phyloP scores from a whole-genome alignment of 1,140 invertebrate genomes.

The Bombus vancouverensis region DNA sequence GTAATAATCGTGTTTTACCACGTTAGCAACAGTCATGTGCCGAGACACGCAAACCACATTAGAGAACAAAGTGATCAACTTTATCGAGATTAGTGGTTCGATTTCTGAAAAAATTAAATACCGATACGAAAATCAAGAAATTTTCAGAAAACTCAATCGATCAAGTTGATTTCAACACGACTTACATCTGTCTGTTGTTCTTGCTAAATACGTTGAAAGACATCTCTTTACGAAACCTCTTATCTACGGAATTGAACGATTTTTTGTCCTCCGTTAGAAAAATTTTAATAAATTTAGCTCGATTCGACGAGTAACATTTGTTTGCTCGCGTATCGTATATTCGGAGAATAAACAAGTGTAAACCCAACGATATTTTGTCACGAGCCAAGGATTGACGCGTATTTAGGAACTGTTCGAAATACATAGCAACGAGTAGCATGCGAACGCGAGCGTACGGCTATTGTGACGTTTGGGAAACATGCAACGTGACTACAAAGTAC shows the following conservation, averaged over 20 bases:
- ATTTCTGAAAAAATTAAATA: too few species aligned
- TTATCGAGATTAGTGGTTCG: too few species aligned
- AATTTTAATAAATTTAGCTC: neutral
- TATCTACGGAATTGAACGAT: neutral
- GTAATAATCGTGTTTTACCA: too few species aligned
- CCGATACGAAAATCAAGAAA: too few species aligned
- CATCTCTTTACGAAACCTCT: neutral
- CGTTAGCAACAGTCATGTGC: too few species aligned
- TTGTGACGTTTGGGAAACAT: conserved; percentile 45
- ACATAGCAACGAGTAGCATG: neutral
- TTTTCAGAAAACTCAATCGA: too few species aligned
- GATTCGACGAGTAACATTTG: neutral
- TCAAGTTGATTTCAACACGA: too few species aligned
- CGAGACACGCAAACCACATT: too few species aligned
- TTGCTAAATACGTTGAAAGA: too few species aligned
- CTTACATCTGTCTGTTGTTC: too few species aligned
- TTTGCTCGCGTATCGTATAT: neutral
- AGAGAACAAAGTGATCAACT: too few species aligned
- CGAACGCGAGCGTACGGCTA: conserved; percentile 15
- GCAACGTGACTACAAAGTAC: conserved; percentile 46
- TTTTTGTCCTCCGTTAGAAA: too few species aligned
- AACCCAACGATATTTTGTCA: neutral
- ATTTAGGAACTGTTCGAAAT: conserved; percentile 10
- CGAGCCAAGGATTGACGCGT: conserved; percentile 11
- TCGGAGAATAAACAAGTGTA: neutral